Percentiles rank a stretch among this genome's conserved stretches.
phyloP scores from a whole-genome alignment of 1,140 invertebrate genomes.

The Pseudomyrmex cubaensis region DNA sequence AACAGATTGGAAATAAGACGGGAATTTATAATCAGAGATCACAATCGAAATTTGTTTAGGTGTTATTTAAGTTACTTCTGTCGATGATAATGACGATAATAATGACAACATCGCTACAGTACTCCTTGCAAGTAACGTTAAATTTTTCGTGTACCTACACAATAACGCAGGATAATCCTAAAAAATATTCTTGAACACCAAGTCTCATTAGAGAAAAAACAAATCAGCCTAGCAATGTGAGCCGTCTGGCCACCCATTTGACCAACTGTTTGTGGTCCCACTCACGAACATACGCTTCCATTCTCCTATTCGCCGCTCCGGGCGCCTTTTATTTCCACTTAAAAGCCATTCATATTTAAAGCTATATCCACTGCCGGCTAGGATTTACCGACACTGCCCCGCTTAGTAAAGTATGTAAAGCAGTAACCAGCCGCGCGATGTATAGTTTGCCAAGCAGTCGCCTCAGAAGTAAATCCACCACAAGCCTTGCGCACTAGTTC shows the following conservation, averaged over 20 bases:
- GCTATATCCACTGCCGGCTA: slow-evolving; percentile 70
- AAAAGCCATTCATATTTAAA: slow-evolving; percentile 81
- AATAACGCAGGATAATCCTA: not conserved
- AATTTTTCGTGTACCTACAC: no score
- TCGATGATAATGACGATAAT: no score
- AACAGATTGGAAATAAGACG: not conserved
- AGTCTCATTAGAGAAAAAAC: not conserved
- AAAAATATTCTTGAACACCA: not conserved
- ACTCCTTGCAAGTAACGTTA: no score
- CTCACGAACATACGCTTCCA: slow-evolving; percentile 42
- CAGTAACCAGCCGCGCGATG: slow-evolving; percentile 43
- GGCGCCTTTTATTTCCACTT: slow-evolving; percentile 79
- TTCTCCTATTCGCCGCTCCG: not conserved
- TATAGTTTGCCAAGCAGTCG: slow-evolving; percentile 53
- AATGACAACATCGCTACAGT: no score
- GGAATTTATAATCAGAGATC: no score
- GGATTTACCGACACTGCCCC: slow-evolving; percentile 69
- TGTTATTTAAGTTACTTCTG: no score
- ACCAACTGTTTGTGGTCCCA: slow-evolving; percentile 12
- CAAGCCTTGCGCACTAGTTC: slow-evolving; percentile 26
- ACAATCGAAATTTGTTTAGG: no score
- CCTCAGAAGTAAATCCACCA: slow-evolving; percentile 51
- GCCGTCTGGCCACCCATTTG: slow-evolving; percentile 47
- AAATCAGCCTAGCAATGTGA: not conserved
- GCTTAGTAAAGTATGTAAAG: slow-evolving; percentile 66